These are phyloP conservation scores for Tetraodon nigroviridis DNA, from an alignment of 2,113 vertebrate species.

Conservation along the genomic window DNA sequence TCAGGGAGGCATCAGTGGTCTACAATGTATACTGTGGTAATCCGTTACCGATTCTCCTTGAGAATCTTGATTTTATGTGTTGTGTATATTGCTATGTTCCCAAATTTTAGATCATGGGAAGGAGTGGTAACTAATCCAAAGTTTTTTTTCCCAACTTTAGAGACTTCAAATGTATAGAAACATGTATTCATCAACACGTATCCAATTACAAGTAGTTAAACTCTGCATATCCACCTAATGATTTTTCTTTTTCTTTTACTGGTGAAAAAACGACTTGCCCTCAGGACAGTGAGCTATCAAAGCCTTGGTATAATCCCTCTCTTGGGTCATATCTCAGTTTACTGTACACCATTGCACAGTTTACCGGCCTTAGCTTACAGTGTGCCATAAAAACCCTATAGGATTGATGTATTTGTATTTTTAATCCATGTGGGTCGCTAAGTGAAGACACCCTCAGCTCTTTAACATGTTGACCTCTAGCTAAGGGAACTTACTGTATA, in stretches of 20 bases:
- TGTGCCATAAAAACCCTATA: not conserved
- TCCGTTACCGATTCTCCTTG: constrained; percentile 61
- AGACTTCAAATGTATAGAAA: no score
- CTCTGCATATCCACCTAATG: constrained; percentile 5
- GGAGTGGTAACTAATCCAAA: no score
- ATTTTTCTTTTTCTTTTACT: constrained; percentile 31
- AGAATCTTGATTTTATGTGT: constrained; percentile 56
- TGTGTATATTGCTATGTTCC: constrained; percentile 55
- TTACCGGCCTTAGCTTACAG: constrained; percentile 13
- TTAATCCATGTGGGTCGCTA: not conserved
- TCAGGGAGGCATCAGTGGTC: constrained; percentile 72
- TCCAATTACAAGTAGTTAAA: constrained; percentile 1
- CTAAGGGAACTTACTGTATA: not conserved
- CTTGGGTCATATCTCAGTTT: constrained; percentile 46
- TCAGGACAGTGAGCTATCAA: constrained; percentile 46
- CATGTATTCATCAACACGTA: no score
- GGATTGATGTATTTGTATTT: constrained; percentile 9
- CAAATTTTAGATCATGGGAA: constrained; percentile 35
- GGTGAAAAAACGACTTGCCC: constrained; percentile 5
- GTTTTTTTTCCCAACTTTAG: no score
- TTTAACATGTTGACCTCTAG: not conserved
- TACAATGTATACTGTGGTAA: constrained; percentile 64
- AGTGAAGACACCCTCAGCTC: not conserved
- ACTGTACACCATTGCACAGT: constrained; percentile 29
- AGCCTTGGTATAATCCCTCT: constrained; percentile 49